Base-by-base conservation (phyloP, 2,113 vertebrate genomes). In the Onychostoma macrolepis region DNA sequence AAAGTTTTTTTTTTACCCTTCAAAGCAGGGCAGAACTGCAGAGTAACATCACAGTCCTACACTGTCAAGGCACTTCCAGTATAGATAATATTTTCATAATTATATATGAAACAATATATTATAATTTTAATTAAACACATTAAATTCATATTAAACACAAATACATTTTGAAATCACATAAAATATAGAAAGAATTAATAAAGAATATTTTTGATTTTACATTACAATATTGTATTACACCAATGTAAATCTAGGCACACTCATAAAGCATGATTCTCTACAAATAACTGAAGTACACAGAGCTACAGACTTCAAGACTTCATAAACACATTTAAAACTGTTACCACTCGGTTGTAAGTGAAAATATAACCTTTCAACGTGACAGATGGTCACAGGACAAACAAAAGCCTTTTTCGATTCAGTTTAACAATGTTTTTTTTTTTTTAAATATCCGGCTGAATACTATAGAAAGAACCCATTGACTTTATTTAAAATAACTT, bases 401-500 rank as follows among this genome's bases (percentile, higher is more conserved):
- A 80, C 45, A 63, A 83, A 71, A 82, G 74, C 61, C n/a, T 78
- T 9, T 50, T 38, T 50, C 12, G 28, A 13, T 28, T 63, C 17
- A 69, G 21, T 45, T 81, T 28, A 10, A 1, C 15, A 43, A 21
- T 48, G 2, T 45, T 69, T 2, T 69, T 26, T 45, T 71, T 50
- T 43, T 17, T 50, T 19, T 26, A n/a, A 28, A 65, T 85, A 28
- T 36, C 63, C 75, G 45, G 50, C 71, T 81, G 21, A 50, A 56
- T 28, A 36, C 38, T 41, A 72, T 6, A 80, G 77, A 81, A 65
- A 81, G 53, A 10, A 90, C 88, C 83, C 90, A 86, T 87, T 78
- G 90, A 87, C 86, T 90, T 67, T 33, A 41, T 72, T 87, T 88
- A 53, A 79, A 89, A 86, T 56, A 9, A 77, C 19, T 65, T 81